Percentiles rank a stretch among this genome's conserved stretches.
These are phyloP conservation scores for Tympanuchus pallidicinctus DNA, from an alignment of 2,113 vertebrate genomes.

Conservation along the genomic window DNA sequence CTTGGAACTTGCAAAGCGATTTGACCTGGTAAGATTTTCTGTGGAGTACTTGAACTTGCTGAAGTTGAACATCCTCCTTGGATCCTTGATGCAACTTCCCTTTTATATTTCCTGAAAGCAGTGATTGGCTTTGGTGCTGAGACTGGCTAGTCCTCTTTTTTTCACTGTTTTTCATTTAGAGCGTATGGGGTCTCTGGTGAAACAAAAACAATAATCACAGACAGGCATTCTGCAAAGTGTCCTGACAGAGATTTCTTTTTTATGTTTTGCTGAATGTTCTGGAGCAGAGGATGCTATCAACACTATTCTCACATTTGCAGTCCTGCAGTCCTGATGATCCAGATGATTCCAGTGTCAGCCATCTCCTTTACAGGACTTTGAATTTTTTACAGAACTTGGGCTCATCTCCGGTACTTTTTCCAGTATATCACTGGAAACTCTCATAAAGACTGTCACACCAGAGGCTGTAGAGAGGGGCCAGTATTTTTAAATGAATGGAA, in stretches of 20 bases:
- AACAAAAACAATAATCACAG: background rate
- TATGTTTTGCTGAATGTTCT: background rate
- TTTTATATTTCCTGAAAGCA: background rate
- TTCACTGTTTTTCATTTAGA: background rate
- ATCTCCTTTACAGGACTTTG: background rate
- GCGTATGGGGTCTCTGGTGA: background rate
- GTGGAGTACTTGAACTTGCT: background rate
- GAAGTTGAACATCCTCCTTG: background rate
- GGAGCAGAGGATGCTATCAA: background rate
- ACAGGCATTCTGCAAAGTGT: background rate
- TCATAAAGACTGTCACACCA: background rate
- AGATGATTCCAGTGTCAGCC: background rate
- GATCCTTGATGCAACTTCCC: background rate
- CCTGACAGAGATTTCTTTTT: background rate
- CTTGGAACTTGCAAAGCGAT: slow-evolving; percentile 90
- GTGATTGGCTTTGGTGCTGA: background rate
- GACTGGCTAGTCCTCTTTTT: background rate
- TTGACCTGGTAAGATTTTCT: slow-evolving; percentile 87
- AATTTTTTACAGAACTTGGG: background rate
- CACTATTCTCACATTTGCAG: background rate
- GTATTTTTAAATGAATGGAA: background rate
- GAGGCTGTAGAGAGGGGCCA: background rate
- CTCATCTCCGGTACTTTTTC: background rate
- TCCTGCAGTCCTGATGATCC: background rate
- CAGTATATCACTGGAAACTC: background rate